Percentiles rank a stretch among this genome's conserved stretches.
These are phyloP conservation scores for Trypoxylus dichotomus DNA, from an alignment of 1,140 invertebrate genomes.

Conservation along the genomic window DNA sequence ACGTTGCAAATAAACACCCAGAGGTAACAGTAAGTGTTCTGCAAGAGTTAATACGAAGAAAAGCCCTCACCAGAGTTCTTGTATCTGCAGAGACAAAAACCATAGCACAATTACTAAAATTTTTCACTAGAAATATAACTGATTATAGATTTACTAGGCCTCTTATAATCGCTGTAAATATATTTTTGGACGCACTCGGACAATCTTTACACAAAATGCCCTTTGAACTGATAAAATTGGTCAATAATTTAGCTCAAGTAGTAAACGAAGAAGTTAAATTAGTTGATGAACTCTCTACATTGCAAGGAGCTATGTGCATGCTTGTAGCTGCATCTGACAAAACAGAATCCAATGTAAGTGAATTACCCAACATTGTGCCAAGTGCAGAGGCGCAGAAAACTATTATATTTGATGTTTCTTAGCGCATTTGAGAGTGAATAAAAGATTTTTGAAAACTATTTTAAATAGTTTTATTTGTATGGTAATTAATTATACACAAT, in stretches of 20 bases:
- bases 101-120: constrained; percentile 69
- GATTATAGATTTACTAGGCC: constrained; percentile 73
- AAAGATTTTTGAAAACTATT: no score
- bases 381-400: constrained; percentile 63
- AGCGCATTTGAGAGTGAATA: constrained; percentile 16
- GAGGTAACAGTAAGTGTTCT: constrained; percentile 78
- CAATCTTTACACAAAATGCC: constrained; percentile 60
- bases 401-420: constrained; percentile 63
- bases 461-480: no score
- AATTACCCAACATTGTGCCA: constrained; percentile 56
- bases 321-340: constrained; percentile 63
- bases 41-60: constrained; percentile 80
- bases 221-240: constrained; percentile 61
- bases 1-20: constrained; percentile 66
- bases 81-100: constrained; percentile 68
- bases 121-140: constrained; percentile 75
- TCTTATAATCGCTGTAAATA: constrained; percentile 72
- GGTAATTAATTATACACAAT: no score
- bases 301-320: constrained; percentile 72
- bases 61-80: constrained; percentile 72
- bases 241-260: constrained; percentile 62
- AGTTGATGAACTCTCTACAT: constrained; percentile 60
- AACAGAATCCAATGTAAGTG: constrained; percentile 46
- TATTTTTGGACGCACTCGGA: constrained; percentile 75
- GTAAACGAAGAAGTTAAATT: constrained; percentile 70